Conservation (phyloP, 2,888 invertebrate genomes). For the Selenia dentaria region DNA sequence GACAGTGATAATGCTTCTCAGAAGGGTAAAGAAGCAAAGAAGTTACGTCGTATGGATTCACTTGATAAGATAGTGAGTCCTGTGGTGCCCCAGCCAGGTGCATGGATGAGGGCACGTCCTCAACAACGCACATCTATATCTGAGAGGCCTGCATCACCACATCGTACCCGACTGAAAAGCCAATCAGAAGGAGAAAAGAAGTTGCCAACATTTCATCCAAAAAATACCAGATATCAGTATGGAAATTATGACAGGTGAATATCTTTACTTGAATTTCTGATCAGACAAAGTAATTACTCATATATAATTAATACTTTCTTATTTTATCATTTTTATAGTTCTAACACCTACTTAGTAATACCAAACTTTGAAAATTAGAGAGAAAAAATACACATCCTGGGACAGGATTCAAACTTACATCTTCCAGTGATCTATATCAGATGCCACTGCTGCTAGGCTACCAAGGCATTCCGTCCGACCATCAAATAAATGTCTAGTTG, state of each 20-base stretch:
- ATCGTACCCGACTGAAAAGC: constrained; percentile 54
- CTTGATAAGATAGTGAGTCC: constrained; percentile 97
- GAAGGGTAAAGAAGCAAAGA: constrained; percentile 78
- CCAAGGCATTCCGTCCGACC: no score
- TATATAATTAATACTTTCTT: no score
- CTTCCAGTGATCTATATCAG: no score
- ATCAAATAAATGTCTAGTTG: no score
- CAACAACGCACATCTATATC: constrained; percentile 65
- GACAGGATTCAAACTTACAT: no score
- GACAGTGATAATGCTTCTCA: constrained; percentile 84
- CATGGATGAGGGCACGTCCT: constrained; percentile 88
- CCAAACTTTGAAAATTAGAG: no score
- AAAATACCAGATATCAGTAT: constrained; percentile 93
- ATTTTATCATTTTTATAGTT: no score
- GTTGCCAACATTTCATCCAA: constrained; percentile 88
- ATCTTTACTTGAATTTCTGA: no score
- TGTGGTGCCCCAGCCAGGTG: constrained; percentile 95
- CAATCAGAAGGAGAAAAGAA: constrained; percentile 69
- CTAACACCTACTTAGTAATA: no score
- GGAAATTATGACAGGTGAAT: constrained; percentile 98
- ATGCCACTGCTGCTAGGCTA: no score
- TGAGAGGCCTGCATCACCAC: constrained; percentile 77
- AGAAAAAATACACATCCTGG: no score
- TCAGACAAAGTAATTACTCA: no score
- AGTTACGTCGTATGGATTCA: constrained; percentile 88